Evolutionary conservation across 1,140 invertebrate species (phyloP), one percentile per base, ranked within the genome.

Genomic region (Stratiolaelaps scimitus): DNA sequence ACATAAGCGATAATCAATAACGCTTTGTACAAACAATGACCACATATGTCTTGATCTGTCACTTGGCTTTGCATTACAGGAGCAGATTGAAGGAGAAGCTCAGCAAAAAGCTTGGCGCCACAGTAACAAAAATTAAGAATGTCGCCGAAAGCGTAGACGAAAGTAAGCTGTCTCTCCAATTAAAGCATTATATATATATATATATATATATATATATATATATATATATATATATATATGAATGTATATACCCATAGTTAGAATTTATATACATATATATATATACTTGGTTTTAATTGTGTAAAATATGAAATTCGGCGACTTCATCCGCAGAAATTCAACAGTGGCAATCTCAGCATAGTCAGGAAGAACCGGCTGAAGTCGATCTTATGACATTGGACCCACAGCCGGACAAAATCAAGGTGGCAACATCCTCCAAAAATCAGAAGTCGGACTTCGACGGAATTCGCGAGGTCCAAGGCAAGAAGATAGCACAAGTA

Each of bases 111-210:
- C 84, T 91, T 40, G 86, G 86, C 69, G 89, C 88, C 72, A 92
- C 90, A 0, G 87, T 93, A 71, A 84, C 86, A 70, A 92, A 88
- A 73, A 88, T 92, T 0, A 92, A 89, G 74, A 88, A 85, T 40
- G 84, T 92, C 6, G 89, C 89, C 46, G 34, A 40, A 40, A 40
- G 34, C 10, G 34, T 40, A 6, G 88, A 91, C 71, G 86, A 76
- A 87, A 73, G 75, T 71, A 65, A 43, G 43, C 17, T 46, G 44
- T n/a, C 20, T 13, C 67, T 47, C 10, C 65, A 20, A 29, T 46
- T 4, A 68, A 40, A 40, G 10, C n/a, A n/a, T n/a, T n/a, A n/a
- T n/a, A n/a, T n/a, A n/a, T n/a, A n/a, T n/a, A n/a, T n/a, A n/a
- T n/a, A n/a, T n/a, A n/a, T n/a, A n/a, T n/a, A n/a, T n/a, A n/a